Conservation (phyloP, 2,113 vertebrate genomes). For the Notothenia coriiceps region DNA sequence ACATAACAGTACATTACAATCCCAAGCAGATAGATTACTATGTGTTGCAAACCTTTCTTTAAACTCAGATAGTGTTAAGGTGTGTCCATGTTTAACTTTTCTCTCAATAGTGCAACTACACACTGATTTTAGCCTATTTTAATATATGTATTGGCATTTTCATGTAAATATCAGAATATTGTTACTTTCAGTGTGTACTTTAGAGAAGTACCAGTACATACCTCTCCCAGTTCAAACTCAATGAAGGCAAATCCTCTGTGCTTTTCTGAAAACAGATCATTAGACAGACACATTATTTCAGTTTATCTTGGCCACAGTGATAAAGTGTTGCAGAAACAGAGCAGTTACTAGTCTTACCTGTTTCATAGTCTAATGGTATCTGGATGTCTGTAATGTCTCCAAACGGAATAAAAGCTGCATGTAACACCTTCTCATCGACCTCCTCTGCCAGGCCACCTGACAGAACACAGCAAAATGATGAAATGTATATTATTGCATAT, state of each 20-base stretch:
- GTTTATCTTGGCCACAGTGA: neutral
- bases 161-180: neutral
- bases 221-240: constrained; percentile 96
- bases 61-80: neutral
- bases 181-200: neutral
- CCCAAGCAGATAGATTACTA: neutral
- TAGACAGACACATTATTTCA: neutral
- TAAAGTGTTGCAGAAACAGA: neutral
- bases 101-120: neutral
- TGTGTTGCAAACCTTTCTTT: neutral
- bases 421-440: constrained; percentile 95
- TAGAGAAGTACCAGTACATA: constrained; percentile 71
- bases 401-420: constrained; percentile 96
- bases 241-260: constrained; percentile 97
- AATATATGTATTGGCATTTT: too few relatives aligned
- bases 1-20: neutral
- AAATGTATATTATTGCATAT: neutral
- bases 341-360: constrained; percentile 79
- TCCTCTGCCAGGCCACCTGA: constrained; percentile 96
- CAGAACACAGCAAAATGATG: constrained; percentile 1
- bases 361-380: constrained; percentile 97
- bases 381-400: constrained; percentile 97
- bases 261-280: constrained; percentile 87
- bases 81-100: neutral
- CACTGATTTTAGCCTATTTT: neutral